A percentile compares a stretch with the other conserved stretches of the same genome.
phyloP scores from a whole-genome alignment of 2,888 invertebrate species.

The Keiferia lycopersicella region DNA sequence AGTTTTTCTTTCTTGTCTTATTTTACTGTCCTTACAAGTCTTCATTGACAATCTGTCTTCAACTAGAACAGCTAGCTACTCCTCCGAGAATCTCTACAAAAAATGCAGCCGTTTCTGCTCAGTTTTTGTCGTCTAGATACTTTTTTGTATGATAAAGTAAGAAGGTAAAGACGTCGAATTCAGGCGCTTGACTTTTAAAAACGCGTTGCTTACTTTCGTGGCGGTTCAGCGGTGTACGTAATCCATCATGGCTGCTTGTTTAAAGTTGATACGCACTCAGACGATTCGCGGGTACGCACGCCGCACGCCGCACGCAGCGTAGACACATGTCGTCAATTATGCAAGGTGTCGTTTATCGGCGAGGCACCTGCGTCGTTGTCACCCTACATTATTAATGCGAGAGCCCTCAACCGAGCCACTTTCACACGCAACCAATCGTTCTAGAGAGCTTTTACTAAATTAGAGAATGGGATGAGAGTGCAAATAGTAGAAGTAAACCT shows the following conservation, averaged over 20 bases:
- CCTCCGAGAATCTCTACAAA: too few relatives aligned
- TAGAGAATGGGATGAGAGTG: neutral
- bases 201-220: too few relatives aligned
- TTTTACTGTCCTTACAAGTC: too few relatives aligned
- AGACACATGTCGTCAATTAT: slow-evolving; percentile 73
- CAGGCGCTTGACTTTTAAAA: too few relatives aligned
- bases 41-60: too few relatives aligned
- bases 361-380: slow-evolving; percentile 73
- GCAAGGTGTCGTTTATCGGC: slow-evolving; percentile 72
- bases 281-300: slow-evolving; percentile 46
- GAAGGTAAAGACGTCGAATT: too few relatives aligned
- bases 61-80: too few relatives aligned
- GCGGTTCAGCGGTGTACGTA: neutral
- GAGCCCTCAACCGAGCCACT: slow-evolving; percentile 31
- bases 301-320: slow-evolving; percentile 48
- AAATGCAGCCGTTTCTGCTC: too few relatives aligned
- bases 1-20: too few relatives aligned
- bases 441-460: slow-evolving; percentile 14
- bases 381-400: slow-evolving; percentile 75
- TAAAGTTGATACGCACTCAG: slow-evolving; percentile 47
- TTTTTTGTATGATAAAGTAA: too few relatives aligned
- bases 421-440: slow-evolving; percentile 19
- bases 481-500: too few relatives aligned
- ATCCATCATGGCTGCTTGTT: slow-evolving; percentile 40
- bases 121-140: too few relatives aligned